phyloP scores from a whole-genome alignment of 2,797 vertebrate species.

The Lagodon rhomboides region DNA sequence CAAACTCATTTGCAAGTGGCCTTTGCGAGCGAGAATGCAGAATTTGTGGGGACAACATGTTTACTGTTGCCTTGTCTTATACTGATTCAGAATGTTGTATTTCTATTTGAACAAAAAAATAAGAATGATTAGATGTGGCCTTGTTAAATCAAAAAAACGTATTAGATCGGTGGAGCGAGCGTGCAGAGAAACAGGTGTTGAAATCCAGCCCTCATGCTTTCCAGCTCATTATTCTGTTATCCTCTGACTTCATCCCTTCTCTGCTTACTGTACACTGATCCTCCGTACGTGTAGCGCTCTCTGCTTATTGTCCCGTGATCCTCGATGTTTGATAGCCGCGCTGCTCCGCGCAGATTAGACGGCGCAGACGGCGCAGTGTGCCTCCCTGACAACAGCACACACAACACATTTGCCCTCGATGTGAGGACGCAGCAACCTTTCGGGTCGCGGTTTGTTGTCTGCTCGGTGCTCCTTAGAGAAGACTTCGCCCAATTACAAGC shows the following conservation, averaged over 20 bases:
- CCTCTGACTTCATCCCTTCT: slow-evolving; percentile 25
- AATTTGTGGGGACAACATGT: slow-evolving; percentile 27
- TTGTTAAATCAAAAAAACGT: background rate
- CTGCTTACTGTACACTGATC: slow-evolving; percentile 46
- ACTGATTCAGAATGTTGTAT: background rate
- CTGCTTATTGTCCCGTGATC: slow-evolving; percentile 37
- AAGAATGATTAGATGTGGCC: background rate
- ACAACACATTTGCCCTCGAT: slow-evolving; percentile 33
- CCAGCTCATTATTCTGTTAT: slow-evolving; percentile 20
- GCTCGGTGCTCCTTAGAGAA: slow-evolving; percentile 45
- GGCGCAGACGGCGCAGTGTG: background rate
- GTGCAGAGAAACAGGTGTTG: background rate
- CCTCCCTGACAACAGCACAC: slow-evolving; percentile 4
- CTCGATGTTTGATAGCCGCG: slow-evolving; percentile 25
- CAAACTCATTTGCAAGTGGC: slow-evolving; percentile 29
- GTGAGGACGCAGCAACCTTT: slow-evolving; percentile 49
- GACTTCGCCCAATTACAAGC: slow-evolving; percentile 73
- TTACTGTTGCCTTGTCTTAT: background rate
- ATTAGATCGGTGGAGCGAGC: background rate
- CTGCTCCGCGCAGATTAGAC: slow-evolving; percentile 14
- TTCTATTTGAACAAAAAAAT: background rate
- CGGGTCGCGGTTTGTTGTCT: slow-evolving; percentile 38
- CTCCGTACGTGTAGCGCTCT: slow-evolving; percentile 8
- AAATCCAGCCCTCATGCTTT: slow-evolving; percentile 26
- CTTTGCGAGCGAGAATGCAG: slow-evolving; percentile 34